Percentiles rank a stretch among this genome's conserved stretches.
These are phyloP conservation scores for Meloidogyne floridensis DNA, from an alignment of 1,140 invertebrate species.

Conservation along the genomic window DNA sequence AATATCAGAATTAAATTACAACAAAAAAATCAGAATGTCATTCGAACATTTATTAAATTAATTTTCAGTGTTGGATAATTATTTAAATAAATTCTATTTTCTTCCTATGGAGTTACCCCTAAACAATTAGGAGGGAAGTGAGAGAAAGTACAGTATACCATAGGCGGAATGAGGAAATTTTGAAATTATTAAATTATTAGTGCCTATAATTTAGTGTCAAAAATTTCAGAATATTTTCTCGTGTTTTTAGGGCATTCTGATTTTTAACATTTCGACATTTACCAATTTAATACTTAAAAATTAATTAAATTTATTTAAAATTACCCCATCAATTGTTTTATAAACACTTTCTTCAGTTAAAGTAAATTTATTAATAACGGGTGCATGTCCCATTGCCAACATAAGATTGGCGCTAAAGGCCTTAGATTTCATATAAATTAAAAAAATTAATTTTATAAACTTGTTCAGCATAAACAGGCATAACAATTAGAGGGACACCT, in stretches of 20 bases:
- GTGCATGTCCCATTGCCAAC: slow-evolving; percentile 11
- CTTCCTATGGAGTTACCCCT: no score
- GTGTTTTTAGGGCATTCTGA: no score
- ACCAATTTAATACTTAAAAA: not conserved
- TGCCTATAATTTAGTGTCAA: no score
- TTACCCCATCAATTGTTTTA: slow-evolving; percentile 19
- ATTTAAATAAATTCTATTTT: no score
- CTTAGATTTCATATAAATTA: not conserved
- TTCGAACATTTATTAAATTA: not conserved
- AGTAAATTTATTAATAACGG: slow-evolving; percentile 36
- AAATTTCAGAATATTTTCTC: no score
- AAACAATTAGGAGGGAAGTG: no score
- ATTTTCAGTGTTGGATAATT: not conserved
- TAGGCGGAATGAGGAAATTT: no score
- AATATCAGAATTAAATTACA: not conserved
- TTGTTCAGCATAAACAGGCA: slow-evolving; percentile 43
- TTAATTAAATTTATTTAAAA: not conserved
- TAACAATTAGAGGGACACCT: slow-evolving; percentile 37
- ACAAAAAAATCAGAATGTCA: not conserved
- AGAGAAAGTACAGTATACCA: no score
- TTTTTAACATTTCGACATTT: not conserved
- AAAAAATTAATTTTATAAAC: not conserved
- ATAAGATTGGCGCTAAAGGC: slow-evolving; percentile 29
- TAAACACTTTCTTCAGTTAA: slow-evolving; percentile 28
- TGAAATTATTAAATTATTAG: no score